Percentiles rank a stretch among this genome's conserved stretches.
phyloP scores from a whole-genome alignment of 2,113 vertebrate genomes.

The Prietella phreatophila region DNA sequence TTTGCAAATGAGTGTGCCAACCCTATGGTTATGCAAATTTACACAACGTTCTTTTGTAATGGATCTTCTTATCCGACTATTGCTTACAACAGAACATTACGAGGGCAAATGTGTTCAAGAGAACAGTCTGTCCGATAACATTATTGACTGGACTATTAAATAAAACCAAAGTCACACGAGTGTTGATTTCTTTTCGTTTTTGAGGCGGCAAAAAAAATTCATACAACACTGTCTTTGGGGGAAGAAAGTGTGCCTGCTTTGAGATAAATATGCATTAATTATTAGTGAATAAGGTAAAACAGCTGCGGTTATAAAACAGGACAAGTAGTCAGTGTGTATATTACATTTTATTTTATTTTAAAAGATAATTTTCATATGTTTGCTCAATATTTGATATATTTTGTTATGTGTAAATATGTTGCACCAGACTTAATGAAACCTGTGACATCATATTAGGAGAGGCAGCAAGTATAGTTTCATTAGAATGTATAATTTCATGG shows the following conservation, averaged over 20 bases:
- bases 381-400: constrained; percentile 68
- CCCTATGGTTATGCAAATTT: constrained; percentile 31
- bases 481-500: neutral
- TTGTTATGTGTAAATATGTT: constrained; percentile 64
- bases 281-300: neutral
- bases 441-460: constrained; percentile 12
- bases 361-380: constrained; percentile 70
- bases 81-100: constrained; percentile 24
- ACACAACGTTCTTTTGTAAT: constrained; percentile 44
- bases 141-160: constrained; percentile 46
- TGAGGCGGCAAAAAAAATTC: neutral
- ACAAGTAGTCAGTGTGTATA: constrained; percentile 58
- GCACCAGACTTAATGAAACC: constrained; percentile 48
- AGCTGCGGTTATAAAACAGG: constrained; percentile 32
- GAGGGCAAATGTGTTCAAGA: constrained; percentile 13
- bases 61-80: constrained; percentile 36
- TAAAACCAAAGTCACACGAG: constrained; percentile 43
- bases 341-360: constrained; percentile 74
- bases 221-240: neutral
- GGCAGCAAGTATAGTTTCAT: neutral
- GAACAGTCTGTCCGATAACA: constrained; percentile 22
- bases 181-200: constrained; percentile 50
- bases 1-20: constrained; percentile 45
- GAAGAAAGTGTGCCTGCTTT: neutral
- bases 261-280: neutral